Conservation (phyloP, 2,113 vertebrate genomes). For the Oryzias melastigma region DNA sequence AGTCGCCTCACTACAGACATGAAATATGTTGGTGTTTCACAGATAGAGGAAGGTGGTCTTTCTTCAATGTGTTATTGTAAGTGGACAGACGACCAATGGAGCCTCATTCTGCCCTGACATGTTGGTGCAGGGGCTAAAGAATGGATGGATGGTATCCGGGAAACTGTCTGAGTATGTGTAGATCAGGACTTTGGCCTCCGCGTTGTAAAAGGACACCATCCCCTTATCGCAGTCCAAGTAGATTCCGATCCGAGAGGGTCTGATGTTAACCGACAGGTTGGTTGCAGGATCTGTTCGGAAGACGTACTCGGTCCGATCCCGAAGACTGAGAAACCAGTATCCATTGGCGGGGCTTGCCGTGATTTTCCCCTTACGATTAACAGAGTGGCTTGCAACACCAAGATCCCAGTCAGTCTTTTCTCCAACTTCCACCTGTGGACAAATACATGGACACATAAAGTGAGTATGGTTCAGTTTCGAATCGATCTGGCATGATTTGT, state of each 20-base stretch:
- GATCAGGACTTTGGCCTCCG: slow-evolving; percentile 59
- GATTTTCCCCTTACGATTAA: slow-evolving; percentile 76
- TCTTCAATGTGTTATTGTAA: slow-evolving; percentile 36
- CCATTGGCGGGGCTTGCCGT: slow-evolving; percentile 68
- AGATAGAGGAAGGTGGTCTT: not conserved
- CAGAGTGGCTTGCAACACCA: slow-evolving; percentile 65
- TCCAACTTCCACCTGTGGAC: slow-evolving; percentile 68
- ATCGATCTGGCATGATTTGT: too few species aligned
- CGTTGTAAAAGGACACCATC: slow-evolving; percentile 71
- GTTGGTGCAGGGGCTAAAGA: slow-evolving; percentile 80
- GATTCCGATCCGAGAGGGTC: slow-evolving; percentile 53
- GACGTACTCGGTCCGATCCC: slow-evolving; percentile 59
- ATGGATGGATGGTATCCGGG: slow-evolving; percentile 72
- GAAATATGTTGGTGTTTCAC: not conserved
- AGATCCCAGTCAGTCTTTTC: slow-evolving; percentile 78
- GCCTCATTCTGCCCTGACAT: slow-evolving; percentile 61
- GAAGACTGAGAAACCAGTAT: slow-evolving; percentile 78
- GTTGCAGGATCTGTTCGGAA: slow-evolving; percentile 63
- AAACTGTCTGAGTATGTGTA: slow-evolving; percentile 68
- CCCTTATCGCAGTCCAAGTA: slow-evolving; percentile 71
- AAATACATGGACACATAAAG: not conserved
- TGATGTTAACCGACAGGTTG: slow-evolving; percentile 30
- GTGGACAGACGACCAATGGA: slow-evolving; percentile 66
- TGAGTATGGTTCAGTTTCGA: too few species aligned
- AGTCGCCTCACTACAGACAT: not conserved